phyloP scores from a whole-genome alignment of 2,113 vertebrate genomes.

The Corythornis madagascariensis region DNA sequence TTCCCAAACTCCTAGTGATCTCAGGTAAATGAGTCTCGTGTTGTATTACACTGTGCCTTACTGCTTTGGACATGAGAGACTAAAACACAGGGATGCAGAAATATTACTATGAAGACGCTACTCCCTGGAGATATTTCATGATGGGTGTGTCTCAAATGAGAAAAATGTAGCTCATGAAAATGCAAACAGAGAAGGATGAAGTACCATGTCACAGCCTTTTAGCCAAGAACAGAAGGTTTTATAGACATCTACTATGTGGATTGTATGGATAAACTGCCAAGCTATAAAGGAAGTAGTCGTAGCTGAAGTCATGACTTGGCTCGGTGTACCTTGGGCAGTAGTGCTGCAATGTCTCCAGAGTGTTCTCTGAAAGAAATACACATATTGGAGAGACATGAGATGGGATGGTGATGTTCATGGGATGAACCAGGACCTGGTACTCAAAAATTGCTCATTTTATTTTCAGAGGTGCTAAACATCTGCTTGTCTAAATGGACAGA shows the following conservation, averaged over 20 bases:
- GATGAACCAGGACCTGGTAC: not conserved
- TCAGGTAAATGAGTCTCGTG: not conserved
- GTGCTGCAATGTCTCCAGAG: not conserved
- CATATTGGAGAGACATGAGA: rapidly evolving
- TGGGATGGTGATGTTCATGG: not conserved
- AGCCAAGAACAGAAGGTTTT: not conserved
- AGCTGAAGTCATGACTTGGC: not conserved
- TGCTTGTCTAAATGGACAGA: not conserved
- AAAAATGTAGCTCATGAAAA: not conserved
- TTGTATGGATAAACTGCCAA: not conserved
- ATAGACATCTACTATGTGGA: not conserved
- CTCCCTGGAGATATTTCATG: not conserved
- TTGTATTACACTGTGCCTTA: not conserved
- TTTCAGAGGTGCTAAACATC: not conserved
- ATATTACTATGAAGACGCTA: not conserved
- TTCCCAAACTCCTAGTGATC: not conserved
- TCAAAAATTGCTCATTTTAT: not conserved
- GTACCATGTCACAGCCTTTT: not conserved
- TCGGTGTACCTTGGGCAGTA: not conserved
- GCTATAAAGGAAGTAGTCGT: not conserved
- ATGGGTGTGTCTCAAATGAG: not conserved
- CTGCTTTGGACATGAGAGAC: not conserved
- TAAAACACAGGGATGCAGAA: not conserved
- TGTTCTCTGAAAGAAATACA: not conserved
- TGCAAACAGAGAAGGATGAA: not conserved